These are phyloP conservation scores for Pterocles burchelli DNA, from an alignment of 2,113 vertebrate genomes.

Conservation along the genomic window DNA sequence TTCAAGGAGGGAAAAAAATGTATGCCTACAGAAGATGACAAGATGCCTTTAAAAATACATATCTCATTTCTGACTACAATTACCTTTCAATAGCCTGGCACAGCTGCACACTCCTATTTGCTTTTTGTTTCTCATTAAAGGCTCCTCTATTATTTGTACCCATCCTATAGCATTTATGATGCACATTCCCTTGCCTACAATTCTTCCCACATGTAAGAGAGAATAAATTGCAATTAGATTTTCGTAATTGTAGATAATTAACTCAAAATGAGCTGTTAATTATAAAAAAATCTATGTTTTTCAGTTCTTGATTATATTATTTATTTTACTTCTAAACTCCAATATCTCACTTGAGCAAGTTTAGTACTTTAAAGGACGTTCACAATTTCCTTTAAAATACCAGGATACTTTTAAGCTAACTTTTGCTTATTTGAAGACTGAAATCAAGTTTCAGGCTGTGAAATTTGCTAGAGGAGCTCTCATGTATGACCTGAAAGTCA, in stretches of 20 bases:
- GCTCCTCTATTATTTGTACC: constrained; percentile 67
- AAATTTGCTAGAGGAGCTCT: constrained; percentile 35
- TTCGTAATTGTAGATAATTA: constrained; percentile 82
- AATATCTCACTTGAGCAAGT: constrained; percentile 65
- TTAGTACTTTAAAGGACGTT: constrained; percentile 70
- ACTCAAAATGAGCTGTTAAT: constrained; percentile 82
- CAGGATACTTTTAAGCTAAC: constrained; percentile 49
- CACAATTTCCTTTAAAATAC: constrained; percentile 34
- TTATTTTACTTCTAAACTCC: constrained; percentile 74
- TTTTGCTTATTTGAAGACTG: constrained; percentile 60
- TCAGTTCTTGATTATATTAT: constrained; percentile 76
- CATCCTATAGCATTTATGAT: constrained; percentile 65
- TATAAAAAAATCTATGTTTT: constrained; percentile 74
- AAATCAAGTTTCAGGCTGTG: constrained; percentile 60
- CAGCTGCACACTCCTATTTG: constrained; percentile 66
- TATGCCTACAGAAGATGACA: constrained; percentile 62
- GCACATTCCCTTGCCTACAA: constrained; percentile 68
- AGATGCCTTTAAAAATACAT: constrained; percentile 62
- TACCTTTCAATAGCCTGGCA: constrained; percentile 66
- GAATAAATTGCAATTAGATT: constrained; percentile 82
- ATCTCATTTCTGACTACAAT: constrained; percentile 71
- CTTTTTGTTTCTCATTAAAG: constrained; percentile 73
- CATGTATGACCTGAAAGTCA: constrained; percentile 25
- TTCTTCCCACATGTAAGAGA: constrained; percentile 75
- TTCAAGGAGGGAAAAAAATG: constrained; percentile 45